Percentiles rank a stretch among this genome's conserved stretches.
Evolutionary conservation across 2,888 invertebrate species (phyloP).

Genomic region (Drosophila helvetica): DNA sequence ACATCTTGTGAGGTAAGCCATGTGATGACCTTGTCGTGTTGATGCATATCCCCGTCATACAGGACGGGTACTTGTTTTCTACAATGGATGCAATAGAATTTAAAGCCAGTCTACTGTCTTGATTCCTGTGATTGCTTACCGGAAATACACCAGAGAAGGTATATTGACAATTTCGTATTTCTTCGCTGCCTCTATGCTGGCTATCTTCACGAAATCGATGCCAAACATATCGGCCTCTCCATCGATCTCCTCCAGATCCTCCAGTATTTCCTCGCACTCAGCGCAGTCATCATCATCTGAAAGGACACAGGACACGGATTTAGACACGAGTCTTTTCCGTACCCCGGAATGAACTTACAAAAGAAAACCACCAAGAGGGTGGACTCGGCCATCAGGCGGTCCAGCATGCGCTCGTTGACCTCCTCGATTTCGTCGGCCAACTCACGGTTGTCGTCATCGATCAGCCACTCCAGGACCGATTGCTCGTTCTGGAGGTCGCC

Average conservation of each 20-base stretch:
- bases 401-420: constrained; percentile 95
- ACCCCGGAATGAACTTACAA: constrained; percentile 87
- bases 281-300: constrained; percentile 95
- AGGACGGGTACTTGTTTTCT: constrained; percentile 90
- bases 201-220: constrained; percentile 97
- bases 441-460: constrained; percentile 96
- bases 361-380: constrained; percentile 95
- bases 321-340: not conserved
- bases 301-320: too few species aligned
- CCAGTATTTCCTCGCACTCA: constrained; percentile 95
- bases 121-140: constrained; percentile 81
- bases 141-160: constrained; percentile 94
- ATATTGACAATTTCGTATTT: constrained; percentile 92
- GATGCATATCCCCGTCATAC: constrained; percentile 95
- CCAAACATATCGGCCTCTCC: constrained; percentile 96
- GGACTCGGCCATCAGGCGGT: constrained; percentile 92
- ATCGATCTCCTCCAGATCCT: constrained; percentile 96
- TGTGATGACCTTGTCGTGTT: constrained; percentile 92
- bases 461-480: constrained; percentile 95
- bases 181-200: constrained; percentile 91
- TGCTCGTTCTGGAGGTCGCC: constrained; percentile 96
- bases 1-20: constrained; percentile 98
- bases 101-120: not conserved
- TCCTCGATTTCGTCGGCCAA: constrained; percentile 97
- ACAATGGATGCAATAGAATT: not conserved